Conservation (phyloP, 2,888 invertebrate genomes). For the Metacarcinus magister region DNA sequence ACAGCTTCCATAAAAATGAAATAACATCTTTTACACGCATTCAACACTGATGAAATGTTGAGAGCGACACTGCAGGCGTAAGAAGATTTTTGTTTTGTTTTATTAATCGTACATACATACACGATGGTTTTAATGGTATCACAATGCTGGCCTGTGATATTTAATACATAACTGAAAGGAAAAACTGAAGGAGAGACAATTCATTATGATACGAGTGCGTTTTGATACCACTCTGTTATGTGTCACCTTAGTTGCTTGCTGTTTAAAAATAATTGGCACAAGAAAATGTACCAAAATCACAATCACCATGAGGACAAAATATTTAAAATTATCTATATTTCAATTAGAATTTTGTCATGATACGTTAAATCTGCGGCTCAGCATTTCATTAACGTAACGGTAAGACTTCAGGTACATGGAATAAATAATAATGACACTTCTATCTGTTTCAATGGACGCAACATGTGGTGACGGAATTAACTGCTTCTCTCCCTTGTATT, state of each 20-base stretch:
- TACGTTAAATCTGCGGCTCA: not conserved
- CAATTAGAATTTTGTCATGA: not conserved
- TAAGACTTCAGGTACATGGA: not conserved
- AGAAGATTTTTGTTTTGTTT: not conserved
- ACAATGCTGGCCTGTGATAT: no score
- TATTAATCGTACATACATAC: no score
- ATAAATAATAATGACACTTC: not conserved
- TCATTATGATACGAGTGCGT: no score
- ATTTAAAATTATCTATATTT: not conserved
- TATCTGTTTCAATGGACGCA: not conserved
- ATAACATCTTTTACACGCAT: no score
- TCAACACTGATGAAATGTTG: not conserved
- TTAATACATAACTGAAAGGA: no score
- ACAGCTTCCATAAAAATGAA: no score
- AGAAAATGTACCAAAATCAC: not conserved
- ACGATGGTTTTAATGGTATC: no score
- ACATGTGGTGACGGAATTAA: constrained; percentile 10
- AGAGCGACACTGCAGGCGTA: not conserved
- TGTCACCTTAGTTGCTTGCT: not conserved
- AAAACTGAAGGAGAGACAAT: no score
- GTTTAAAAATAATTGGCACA: not conserved
- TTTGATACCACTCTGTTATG: not conserved
- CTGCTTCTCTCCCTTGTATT: constrained; percentile 19
- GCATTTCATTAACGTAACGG: not conserved
- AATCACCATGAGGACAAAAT: not conserved